A percentile compares a stretch with the other conserved stretches of the same genome.
phyloP scores from a whole-genome alignment of 2,888 invertebrate species.

The Sabellastarte sp. region DNA sequence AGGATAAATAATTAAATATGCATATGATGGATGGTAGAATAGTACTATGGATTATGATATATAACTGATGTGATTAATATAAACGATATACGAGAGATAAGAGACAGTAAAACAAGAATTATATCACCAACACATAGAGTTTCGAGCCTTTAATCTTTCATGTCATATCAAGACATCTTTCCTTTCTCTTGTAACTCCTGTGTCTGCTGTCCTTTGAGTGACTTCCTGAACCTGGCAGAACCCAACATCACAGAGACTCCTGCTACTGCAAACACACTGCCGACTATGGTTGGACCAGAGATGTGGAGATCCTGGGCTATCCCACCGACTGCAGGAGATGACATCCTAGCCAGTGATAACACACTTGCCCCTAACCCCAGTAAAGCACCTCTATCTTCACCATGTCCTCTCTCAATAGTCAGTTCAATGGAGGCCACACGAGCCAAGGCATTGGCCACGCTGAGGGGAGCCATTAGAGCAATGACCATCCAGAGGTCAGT shows the following conservation, averaged over 20 bases:
- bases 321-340: constrained; percentile 54
- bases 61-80: no score
- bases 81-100: no score
- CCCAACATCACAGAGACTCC: constrained; percentile 60
- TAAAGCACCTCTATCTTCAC: constrained; percentile 46
- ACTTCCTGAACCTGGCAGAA: no score
- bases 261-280: constrained; percentile 64
- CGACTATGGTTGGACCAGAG: constrained; percentile 51
- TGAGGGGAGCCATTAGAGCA: constrained; percentile 42
- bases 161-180: no score
- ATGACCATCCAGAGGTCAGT: constrained; percentile 39
- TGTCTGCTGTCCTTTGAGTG: no score
- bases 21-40: no score
- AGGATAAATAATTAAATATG: no score
- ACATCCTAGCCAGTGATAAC: constrained; percentile 53
- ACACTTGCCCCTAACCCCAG: constrained; percentile 57
- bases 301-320: constrained; percentile 43
- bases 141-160: no score
- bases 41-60: no score
- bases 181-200: no score
- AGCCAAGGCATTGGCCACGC: constrained; percentile 46
- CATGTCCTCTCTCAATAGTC: constrained; percentile 40
- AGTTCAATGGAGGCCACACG: constrained; percentile 48
- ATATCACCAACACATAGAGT: no score
- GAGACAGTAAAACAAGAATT: no score